Evolutionary conservation across 2,888 invertebrate species (phyloP), one percentile per base, ranked within the genome.

Genomic region (Boloria euphrosyne): DNA sequence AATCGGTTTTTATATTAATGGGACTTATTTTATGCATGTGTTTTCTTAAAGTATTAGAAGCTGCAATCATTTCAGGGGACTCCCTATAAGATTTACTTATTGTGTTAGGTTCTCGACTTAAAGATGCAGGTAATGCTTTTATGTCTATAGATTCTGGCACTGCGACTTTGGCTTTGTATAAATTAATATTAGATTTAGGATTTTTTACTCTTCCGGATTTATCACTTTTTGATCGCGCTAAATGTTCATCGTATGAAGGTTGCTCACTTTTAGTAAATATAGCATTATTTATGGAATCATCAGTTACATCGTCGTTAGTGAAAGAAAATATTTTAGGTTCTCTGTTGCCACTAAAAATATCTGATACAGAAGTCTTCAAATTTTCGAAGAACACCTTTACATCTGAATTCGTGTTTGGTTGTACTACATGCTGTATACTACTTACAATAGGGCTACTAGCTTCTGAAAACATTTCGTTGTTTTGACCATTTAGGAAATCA

Each of bases 121-220:
- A 7, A 38, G 31, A 3, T 10, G 7, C 10, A 38, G 31, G 31
- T 38, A 38, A 38, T 38, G 84, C 80, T 68, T 80, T 83, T 2
- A 84, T 66, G 18, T 78, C 73, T 16, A 86, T 71, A 50, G 78
- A 75, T 38, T 80, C 78, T 4, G 85, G 83, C 18, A 80, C 61
- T 1, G 83, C 75, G 46, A 86, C 65, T 73, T 80, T 84, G n/a
- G 81, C 73, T 70, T 76, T 83, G 64, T 77, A 83, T 2, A 80
- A 78, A 62, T 82, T 80, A 49, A 85, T 73, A 67, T 67, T 44
- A 44, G 27, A 18, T 31, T 31, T 44, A 3, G 57, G 13, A 46
- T 38, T 47, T 47, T 59, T 50, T 16, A 38, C 1, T 38, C 49
- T 59, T 38, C 31, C 7, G 59, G 49, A 14, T 31, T 38, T 46